Evolutionary conservation across 2,797 vertebrate species (phyloP), one percentile per base, ranked within the genome.

Genomic region (Arctocebus calabarensis): DNA sequence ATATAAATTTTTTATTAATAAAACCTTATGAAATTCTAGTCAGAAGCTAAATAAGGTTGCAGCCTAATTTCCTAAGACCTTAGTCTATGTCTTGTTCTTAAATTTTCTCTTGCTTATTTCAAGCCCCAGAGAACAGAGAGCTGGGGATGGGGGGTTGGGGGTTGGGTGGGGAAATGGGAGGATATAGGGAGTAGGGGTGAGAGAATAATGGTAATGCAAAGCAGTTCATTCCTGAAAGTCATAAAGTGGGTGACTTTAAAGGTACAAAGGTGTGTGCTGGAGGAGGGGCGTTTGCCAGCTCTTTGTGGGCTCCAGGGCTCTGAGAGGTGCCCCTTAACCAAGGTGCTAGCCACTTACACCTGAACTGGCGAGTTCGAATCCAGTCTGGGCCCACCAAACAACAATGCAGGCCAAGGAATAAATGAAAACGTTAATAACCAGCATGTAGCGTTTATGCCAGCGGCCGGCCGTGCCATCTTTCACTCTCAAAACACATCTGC

Each of bases 151-250:
- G 20, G 61, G 7, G 8, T 11, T 8, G 32, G 20, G 61, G 7
- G 8, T 11, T 8, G 37, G 4, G 37, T 1, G 13, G 27, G 45
- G 29, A 3, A 32, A 34, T 1, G 37, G 8, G 23, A 1, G 2
- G 22, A 12, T 43, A 13, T 0, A 59, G 20, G 22, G 62, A 8
- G 6, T 6, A 20, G 5, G 27, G 45, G 4, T 29, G n/a, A 14
- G 9, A 32, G 27, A 29, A 32, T 22, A 4, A 5, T 1, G 48
- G 48, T 27, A 32, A 22, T 19, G 23, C 11, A 64, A 11, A 40
- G 81, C 13, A 81, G 37, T 29, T 29, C 25, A 40, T 25, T 32
- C 74, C 45, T 20, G 37, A 48, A 23, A 61, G 23, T 70, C 40
- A 29, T 12, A 1, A 25, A 62, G 57, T 10, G 4, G 57, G 57